phyloP scores from a whole-genome alignment of 1,140 invertebrate genomes.

The Solenopsis invicta region DNA sequence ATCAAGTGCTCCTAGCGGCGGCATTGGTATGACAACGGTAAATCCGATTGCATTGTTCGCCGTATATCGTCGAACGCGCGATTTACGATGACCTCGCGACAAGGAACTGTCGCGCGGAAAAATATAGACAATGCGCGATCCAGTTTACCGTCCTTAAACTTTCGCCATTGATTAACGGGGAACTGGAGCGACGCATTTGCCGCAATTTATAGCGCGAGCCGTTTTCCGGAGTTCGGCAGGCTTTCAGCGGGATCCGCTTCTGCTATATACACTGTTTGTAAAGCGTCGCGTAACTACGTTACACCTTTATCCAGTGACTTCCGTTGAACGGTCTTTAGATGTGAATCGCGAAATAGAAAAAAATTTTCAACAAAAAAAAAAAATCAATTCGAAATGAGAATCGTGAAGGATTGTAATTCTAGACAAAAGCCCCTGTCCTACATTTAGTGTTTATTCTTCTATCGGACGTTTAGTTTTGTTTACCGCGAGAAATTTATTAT shows the following conservation, averaged over 20 bases:
- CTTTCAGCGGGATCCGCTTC: slow-evolving; percentile 48
- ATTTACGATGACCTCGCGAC: slow-evolving; percentile 48
- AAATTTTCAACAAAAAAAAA: neutral
- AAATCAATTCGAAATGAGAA: neutral
- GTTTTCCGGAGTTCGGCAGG: slow-evolving; percentile 58
- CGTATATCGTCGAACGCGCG: slow-evolving; percentile 13
- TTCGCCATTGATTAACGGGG: slow-evolving; percentile 53
- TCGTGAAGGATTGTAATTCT: neutral
- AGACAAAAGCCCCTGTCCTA: neutral
- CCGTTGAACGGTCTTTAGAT: slow-evolving; percentile 20
- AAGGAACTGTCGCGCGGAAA: slow-evolving; percentile 41
- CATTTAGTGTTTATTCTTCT: neutral
- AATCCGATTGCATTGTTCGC: slow-evolving; percentile 23
- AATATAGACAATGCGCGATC: slow-evolving; percentile 33
- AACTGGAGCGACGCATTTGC: slow-evolving; percentile 44
- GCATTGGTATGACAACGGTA: neutral
- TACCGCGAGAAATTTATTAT: neutral
- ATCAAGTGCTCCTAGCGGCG: slow-evolving; percentile 10
- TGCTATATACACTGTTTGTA: slow-evolving; percentile 42
- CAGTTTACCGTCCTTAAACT: slow-evolving; percentile 55
- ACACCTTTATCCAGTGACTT: slow-evolving; percentile 38
- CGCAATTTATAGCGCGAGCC: slow-evolving; percentile 53
- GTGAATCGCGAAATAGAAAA: neutral
- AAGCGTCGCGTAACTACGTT: slow-evolving; percentile 43
- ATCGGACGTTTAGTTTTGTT: neutral